Evolutionary conservation across 2,888 invertebrate genomes (phyloP), one percentile per base, ranked within the genome.

Genomic region (Anarsia innoxiella): DNA sequence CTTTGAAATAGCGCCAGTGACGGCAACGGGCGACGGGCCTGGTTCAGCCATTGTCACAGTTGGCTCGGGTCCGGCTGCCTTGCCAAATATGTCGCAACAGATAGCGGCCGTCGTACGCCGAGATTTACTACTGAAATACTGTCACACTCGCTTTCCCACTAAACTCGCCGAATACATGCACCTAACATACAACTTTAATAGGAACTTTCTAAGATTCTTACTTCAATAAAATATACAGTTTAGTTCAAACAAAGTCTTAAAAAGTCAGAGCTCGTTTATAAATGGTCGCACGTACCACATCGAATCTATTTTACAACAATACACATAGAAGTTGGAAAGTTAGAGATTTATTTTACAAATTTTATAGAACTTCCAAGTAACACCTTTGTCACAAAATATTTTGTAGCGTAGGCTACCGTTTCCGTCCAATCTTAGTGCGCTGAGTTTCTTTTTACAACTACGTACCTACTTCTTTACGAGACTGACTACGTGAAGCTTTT

Each of bases 61-160:
- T 80, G 76, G 79, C 74, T 69, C 55, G 47, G 56, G 66, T 61
- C 59, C 63, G 48, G 52, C 51, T 49, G 58, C 56, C 63, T 77
- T 79, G 80, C 83, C 82, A 83, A 83, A 80, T 80, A 76, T 76
- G 78, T 77, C 77, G 69, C 67, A 75, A 66, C 66, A 68, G 73
- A 75, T 76, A 78, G 65, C 63, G 55, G 37, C 43, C 43, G 42
- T 34, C 47, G 50, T 51, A 54, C 19, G 36, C 45, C 36, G 47
- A 66, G 66, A 74, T 74, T 74, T 71, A 74, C 68, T 67, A 57
- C 68, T 64, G 58, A 63, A 67, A 69, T 62, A 57, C 64, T 71
- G 68, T 66, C 68, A 67, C 65, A 65, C 52, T 52, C 48, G 49
- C 41, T 56, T 54, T 53, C 56, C 44, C 39, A 42, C 25, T n/a